These are phyloP conservation scores for Eupristina koningsbergeri DNA, from an alignment of 1,140 invertebrate genomes.

Conservation along the genomic window DNA sequence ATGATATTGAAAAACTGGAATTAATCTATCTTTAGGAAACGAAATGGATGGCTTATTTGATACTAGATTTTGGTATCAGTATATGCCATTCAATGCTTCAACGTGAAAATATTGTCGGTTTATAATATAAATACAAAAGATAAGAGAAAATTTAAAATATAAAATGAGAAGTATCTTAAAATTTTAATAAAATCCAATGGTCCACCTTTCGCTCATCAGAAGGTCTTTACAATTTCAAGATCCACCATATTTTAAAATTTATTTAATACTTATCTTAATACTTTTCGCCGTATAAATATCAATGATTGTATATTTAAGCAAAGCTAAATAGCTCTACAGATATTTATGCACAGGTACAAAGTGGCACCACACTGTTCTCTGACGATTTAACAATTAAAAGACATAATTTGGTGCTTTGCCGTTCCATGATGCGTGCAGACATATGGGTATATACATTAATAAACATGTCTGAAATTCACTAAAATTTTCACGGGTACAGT, in stretches of 20 bases:
- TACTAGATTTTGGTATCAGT: too few species aligned
- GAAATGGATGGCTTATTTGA: too few species aligned
- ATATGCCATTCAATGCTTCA: too few species aligned
- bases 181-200: too few species aligned
- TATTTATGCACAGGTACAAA: background rate
- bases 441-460: background rate
- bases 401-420: slow-evolving; percentile 20
- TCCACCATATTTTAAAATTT: background rate
- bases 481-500: background rate
- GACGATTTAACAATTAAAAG: slow-evolving; percentile 22
- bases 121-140: background rate
- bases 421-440: background rate
- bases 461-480: background rate
- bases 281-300: background rate
- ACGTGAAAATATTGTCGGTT: too few species aligned
- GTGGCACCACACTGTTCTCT: slow-evolving; percentile 4
- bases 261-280: too few species aligned
- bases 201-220: too few species aligned
- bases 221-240: background rate
- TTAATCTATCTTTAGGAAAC: background rate
- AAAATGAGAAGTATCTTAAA: slow-evolving; percentile 5
- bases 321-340: background rate
- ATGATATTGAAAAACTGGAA: background rate
- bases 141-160: background rate
- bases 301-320: background rate